These are phyloP conservation scores for human (Homo sapiens) DNA, from an alignment of 2,113 vertebrate species.

Conservation along the genomic window DNA sequence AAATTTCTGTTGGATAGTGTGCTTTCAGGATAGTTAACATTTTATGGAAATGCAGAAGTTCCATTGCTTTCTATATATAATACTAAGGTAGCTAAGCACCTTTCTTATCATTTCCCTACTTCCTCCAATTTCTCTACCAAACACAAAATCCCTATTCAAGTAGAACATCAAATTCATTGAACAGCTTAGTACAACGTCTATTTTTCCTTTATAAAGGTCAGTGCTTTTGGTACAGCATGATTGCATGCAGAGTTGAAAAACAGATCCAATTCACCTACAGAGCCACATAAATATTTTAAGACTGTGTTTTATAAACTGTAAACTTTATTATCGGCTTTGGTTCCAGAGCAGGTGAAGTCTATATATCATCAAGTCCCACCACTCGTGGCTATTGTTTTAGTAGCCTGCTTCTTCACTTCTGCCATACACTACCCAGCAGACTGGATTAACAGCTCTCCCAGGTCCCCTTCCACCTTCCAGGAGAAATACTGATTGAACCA, in stretches of 20 bases:
- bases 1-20: neutral
- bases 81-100: neutral
- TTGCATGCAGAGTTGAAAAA: conserved; percentile 65
- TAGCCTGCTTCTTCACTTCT: conserved; percentile 30
- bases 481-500: conserved; percentile 66
- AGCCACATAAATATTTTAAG: conserved; percentile 75
- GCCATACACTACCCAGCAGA: neutral
- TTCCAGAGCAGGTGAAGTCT: conserved; percentile 62
- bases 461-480: conserved; percentile 51
- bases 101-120: neutral
- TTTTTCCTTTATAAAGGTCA: conserved; percentile 47
- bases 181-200: neutral
- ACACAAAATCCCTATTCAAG: neutral
- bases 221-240: neutral
- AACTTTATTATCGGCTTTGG: conserved; percentile 52
- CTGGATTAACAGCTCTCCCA: conserved; percentile 51
- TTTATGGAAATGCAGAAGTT: neutral
- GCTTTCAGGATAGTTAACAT: neutral
- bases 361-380: conserved; percentile 52
- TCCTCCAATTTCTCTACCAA: neutral
- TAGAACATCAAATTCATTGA: neutral
- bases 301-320: conserved; percentile 67
- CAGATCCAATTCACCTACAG: conserved; percentile 31
- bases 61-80: neutral
- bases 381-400: conserved; percentile 6